These are phyloP conservation scores for Torymus aiolomorphi DNA, from an alignment of 2,888 invertebrate species.

Conservation along the genomic window DNA sequence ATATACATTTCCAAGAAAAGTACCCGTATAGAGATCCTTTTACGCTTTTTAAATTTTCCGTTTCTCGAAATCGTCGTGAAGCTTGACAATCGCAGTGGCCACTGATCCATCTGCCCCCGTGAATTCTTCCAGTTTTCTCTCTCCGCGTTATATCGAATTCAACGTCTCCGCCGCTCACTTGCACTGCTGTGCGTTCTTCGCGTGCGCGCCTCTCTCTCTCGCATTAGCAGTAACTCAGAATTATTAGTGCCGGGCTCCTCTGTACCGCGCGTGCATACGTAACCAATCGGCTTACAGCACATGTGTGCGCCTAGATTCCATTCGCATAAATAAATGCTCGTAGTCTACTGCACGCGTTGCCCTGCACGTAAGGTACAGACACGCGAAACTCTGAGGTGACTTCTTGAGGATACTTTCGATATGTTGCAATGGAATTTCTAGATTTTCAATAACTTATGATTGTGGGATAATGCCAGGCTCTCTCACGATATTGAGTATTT, in stretches of 20 bases:
- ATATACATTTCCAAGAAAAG: no score
- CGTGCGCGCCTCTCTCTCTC: slow-evolving; percentile 14
- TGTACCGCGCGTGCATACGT: slow-evolving; percentile 46
- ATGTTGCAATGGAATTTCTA: background rate
- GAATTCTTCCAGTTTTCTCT: background rate
- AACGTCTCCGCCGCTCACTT: slow-evolving; percentile 24
- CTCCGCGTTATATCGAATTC: slow-evolving; percentile 53
- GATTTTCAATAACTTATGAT: background rate
- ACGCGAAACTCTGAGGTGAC: background rate
- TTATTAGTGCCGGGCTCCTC: slow-evolving; percentile 61
- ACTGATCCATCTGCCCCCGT: no score
- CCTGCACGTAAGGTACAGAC: background rate
- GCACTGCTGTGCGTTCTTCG: background rate
- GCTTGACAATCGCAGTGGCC: no score
- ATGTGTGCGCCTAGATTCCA: slow-evolving; percentile 33
- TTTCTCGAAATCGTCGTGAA: no score
- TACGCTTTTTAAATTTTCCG: no score
- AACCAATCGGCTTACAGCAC: slow-evolving; percentile 48
- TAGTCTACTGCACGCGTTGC: background rate
- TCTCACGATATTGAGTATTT: no score
- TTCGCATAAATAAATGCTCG: slow-evolving; percentile 42
- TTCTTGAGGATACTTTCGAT: background rate
- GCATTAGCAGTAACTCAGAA: slow-evolving; percentile 65
- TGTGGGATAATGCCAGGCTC: no score
- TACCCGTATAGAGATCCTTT: no score